phyloP scores from a whole-genome alignment of 2,113 vertebrate genomes.

The Toxostoma redivivum region DNA sequence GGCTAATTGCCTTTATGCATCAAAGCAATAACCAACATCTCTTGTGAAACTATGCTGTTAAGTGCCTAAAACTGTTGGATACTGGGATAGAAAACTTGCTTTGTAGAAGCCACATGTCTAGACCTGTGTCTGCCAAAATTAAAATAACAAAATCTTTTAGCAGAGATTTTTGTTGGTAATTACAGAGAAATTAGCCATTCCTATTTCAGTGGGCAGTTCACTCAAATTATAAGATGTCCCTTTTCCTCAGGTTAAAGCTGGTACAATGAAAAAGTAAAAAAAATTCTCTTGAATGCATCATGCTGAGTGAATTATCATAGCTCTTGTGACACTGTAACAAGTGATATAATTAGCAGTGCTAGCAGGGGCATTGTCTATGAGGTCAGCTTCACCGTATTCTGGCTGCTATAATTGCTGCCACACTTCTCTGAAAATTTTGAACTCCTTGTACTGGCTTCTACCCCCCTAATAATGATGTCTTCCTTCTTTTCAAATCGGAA shows the following conservation, averaged over 20 bases:
- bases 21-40: background rate
- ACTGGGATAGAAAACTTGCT: background rate
- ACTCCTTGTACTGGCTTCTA: background rate
- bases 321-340: background rate
- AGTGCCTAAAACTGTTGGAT: background rate
- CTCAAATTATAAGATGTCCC: background rate
- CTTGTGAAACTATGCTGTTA: background rate
- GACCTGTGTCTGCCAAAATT: background rate
- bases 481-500: background rate
- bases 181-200: background rate
- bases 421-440: slow-evolving; percentile 11
- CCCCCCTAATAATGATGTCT: background rate
- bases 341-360: slow-evolving; percentile 37
- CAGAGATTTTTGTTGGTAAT: background rate
- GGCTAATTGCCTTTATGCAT: background rate
- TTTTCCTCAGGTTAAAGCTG: slow-evolving; percentile 12
- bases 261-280: background rate
- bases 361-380: background rate
- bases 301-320: slow-evolving; percentile 3
- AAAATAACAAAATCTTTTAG: slow-evolving; percentile 5
- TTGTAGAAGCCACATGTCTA: background rate
- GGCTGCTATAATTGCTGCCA: background rate
- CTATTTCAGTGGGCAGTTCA: background rate
- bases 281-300: background rate
- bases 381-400: background rate